Evolutionary conservation across 1,140 invertebrate genomes (phyloP).

Genomic region (Eupristina koningsbergeri): DNA sequence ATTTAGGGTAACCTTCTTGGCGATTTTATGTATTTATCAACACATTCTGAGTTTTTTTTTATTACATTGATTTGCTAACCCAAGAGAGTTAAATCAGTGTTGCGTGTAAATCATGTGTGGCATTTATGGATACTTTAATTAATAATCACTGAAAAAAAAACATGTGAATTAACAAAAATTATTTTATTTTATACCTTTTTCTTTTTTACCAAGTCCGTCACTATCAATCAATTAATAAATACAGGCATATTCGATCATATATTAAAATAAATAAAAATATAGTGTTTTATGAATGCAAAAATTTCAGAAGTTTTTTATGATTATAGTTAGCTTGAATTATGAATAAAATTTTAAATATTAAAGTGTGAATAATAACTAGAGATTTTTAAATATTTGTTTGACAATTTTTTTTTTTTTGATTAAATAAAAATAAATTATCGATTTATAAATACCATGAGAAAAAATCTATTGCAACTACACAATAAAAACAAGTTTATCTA

Average conservation of each 20-base stretch:
- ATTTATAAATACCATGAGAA: slow-evolving; percentile 30
- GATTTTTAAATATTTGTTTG: slow-evolving; percentile 20
- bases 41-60: slow-evolving; percentile 60
- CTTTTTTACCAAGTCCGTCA: neutral
- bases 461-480: slow-evolving; percentile 50
- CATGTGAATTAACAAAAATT: slow-evolving; percentile 19
- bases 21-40: slow-evolving; percentile 67
- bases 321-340: slow-evolving; percentile 31
- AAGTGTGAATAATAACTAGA: slow-evolving; percentile 15
- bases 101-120: slow-evolving; percentile 32
- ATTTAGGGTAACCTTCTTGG: slow-evolving; percentile 65
- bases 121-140: slow-evolving; percentile 46
- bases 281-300: slow-evolving; percentile 17
- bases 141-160: slow-evolving; percentile 30
- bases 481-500: slow-evolving; percentile 52
- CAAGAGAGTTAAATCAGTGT: slow-evolving; percentile 14
- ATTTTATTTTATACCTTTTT: neutral
- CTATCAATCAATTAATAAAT: neutral
- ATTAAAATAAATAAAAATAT: neutral
- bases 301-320: slow-evolving; percentile 5
- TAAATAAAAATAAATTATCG: slow-evolving; percentile 20
- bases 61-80: slow-evolving; percentile 60
- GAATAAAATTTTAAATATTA: slow-evolving; percentile 20
- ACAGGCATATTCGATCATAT: neutral
- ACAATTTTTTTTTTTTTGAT: slow-evolving; percentile 30